Evolutionary conservation across 2,797 vertebrate genomes (phyloP).

Genomic region (Hypotaenidia philippensis): DNA sequence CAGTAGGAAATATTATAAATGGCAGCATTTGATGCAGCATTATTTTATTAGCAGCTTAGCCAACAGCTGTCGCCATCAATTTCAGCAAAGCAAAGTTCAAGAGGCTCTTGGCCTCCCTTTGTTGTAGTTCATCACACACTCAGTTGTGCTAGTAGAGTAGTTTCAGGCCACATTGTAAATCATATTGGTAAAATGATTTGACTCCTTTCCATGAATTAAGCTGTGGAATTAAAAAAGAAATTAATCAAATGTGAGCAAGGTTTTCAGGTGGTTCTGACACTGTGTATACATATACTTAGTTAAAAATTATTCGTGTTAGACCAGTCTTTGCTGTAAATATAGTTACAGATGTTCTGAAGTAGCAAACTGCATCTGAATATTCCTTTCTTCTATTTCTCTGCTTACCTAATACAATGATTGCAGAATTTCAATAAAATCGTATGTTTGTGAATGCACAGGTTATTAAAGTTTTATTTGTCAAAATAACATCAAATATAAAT

Average conservation of each 20-base stretch:
- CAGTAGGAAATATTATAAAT: not conserved
- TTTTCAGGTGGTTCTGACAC: not conserved
- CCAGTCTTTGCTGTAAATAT: not conserved
- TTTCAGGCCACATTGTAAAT: not conserved
- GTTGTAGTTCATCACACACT: not conserved
- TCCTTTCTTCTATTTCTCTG: not conserved
- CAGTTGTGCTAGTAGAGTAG: not conserved
- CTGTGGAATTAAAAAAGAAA: not conserved
- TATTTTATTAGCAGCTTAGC: not conserved
- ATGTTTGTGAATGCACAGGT: not conserved
- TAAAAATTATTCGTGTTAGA: not conserved
- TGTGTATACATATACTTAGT: not conserved
- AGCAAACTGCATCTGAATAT: not conserved
- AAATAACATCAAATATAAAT: not conserved
- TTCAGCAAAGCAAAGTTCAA: not conserved
- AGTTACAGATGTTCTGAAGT: not conserved
- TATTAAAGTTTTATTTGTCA: not conserved
- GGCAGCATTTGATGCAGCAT: not conserved
- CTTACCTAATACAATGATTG: not conserved
- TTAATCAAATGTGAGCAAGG: not conserved
- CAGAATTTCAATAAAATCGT: not conserved
- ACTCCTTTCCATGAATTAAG: not conserved
- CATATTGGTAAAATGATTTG: fast-evolving
- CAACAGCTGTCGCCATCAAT: not conserved
- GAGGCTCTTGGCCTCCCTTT: not conserved